Evolutionary conservation across 23 tunicate species (phyloP).

Genomic region (Ascidia mentula): DNA sequence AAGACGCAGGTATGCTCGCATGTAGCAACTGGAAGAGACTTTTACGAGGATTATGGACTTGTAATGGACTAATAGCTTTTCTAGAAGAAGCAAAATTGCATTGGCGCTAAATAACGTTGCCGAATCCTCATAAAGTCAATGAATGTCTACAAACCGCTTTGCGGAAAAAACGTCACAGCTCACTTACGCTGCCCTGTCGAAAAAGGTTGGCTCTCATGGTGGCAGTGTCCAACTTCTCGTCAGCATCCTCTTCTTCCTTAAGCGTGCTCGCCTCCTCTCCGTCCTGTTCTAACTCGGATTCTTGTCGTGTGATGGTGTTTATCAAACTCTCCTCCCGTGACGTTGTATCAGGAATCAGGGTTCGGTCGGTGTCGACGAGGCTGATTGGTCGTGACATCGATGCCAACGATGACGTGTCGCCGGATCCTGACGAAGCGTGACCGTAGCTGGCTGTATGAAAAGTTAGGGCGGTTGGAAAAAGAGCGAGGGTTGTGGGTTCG

Average conservation of each 20-base stretch:
- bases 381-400: slow-evolving; percentile 32
- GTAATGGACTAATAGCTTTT: too few species aligned
- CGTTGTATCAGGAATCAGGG: slow-evolving; percentile 15
- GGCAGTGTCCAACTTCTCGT: neutral
- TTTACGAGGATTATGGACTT: too few species aligned
- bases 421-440: neutral
- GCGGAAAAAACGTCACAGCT: too few species aligned
- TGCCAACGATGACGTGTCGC: slow-evolving; percentile 16
- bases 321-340: neutral
- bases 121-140: too few species aligned
- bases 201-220: slow-evolving; percentile 30
- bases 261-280: neutral
- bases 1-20: too few species aligned
- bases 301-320: neutral
- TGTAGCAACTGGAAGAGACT: too few species aligned
- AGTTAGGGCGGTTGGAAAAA: too few species aligned
- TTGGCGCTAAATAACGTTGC: too few species aligned
- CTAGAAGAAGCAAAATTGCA: too few species aligned
- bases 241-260: neutral
- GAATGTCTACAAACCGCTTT: too few species aligned
- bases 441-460: slow-evolving; percentile 5
- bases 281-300: neutral
- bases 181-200: slow-evolving; percentile 57
- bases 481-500: too few species aligned
- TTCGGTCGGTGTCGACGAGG: slow-evolving; percentile 49